Base-by-base conservation (phyloP, 1,140 invertebrate species). In the Phocides pigmalion region DNA sequence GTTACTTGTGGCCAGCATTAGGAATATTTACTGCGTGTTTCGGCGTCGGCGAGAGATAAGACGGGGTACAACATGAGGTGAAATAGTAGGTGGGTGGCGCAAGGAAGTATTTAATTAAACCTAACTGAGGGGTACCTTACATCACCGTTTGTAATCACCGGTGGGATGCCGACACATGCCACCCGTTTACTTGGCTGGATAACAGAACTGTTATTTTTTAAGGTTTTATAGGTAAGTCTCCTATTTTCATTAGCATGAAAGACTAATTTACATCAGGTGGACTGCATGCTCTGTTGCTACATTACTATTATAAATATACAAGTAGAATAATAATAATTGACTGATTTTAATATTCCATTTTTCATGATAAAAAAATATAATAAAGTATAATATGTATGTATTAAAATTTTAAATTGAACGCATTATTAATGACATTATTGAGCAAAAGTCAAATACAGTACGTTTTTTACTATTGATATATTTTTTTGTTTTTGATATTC, bases 81-180 rank as follows among this genome's bases (percentile, higher is more conserved):
- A 79, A 81, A 82, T 79, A 81, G 71, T 82, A 69, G 80, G 76
- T 78, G 79, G 79, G 70, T 70, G 79, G 78, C 76, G 71, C 63
- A 76, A 87, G 83, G 83, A 89, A 89, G 78, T 89, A 86, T 89
- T 89, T 89, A 89, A 87, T 89, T 89, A 89, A 89, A 87, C 86
- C 81, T 79, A 78, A 76, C 70, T 74, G 70, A 70, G 70, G 68
- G 74, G 64, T 70, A 76, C 79, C 79, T 76, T 82, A 84, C 76
- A 79, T 83, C 76, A 76, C 74, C 72, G 68, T 67, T 79, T 75
- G 80, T 87, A 87, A 87, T 89, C 82, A 86, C 83, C 80, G 82
- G 79, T 82, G 79, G 74, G 79, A 73, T 71, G 81, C 79, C 82
- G 68, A 82, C 76, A 82, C 76, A n/a, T n/a, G n/a, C n/a, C n/a